A percentile compares a stretch with the other conserved stretches of the same genome.
phyloP scores from a whole-genome alignment of 2,888 invertebrate genomes.

The Yponomeuta sedellus region DNA sequence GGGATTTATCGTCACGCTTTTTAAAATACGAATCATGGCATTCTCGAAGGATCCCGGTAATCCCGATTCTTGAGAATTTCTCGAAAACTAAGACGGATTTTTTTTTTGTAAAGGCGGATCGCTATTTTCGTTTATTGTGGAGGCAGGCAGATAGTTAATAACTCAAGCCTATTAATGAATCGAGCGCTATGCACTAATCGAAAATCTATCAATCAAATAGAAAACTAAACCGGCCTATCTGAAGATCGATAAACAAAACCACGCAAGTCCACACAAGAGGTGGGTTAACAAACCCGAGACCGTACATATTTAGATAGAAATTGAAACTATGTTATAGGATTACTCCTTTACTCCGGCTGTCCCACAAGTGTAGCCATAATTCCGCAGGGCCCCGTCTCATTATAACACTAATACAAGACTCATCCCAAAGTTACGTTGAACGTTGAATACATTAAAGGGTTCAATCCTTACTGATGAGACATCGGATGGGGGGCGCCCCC shows the following conservation, averaged over 20 bases:
- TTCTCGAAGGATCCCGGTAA: too few relatives aligned
- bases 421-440: conserved; percentile 76
- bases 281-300: conserved; percentile 27
- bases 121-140: too few relatives aligned
- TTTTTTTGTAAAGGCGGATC: too few relatives aligned
- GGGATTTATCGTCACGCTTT: too few relatives aligned
- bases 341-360: conserved; percentile 59
- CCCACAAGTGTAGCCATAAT: conserved; percentile 70
- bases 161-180: too few relatives aligned
- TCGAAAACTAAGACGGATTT: too few relatives aligned
- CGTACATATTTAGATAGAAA: conserved; percentile 55
- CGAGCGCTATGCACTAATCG: not conserved
- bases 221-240: not conserved
- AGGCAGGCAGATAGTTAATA: too few relatives aligned
- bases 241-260: not conserved
- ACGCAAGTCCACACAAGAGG: not conserved
- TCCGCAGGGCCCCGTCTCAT: conserved; percentile 75
- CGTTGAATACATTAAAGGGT: conserved; percentile 77
- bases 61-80: too few relatives aligned
- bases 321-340: conserved; percentile 65
- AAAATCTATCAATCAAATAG: not conserved
- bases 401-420: conserved; percentile 77
- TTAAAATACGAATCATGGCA: too few relatives aligned
- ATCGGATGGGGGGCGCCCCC: conserved; percentile 62
- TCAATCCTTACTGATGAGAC: conserved; percentile 76